A percentile compares a stretch with the other conserved stretches of the same genome.
These are phyloP conservation scores for Crotalus viridis DNA, from an alignment of 2,113 vertebrate genomes.

Conservation along the genomic window DNA sequence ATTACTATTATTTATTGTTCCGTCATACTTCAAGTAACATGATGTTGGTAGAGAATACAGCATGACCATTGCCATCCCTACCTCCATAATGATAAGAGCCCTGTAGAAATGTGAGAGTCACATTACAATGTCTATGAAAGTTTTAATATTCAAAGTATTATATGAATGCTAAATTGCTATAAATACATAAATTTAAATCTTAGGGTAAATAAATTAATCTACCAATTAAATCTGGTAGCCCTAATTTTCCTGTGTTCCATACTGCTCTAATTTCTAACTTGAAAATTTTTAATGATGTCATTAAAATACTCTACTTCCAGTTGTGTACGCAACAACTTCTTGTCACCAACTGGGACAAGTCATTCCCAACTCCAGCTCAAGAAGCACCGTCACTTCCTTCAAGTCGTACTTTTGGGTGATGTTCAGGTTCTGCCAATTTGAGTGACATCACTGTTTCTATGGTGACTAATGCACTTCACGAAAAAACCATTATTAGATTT, in stretches of 20 bases:
- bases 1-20: background rate
- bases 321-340: background rate
- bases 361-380: background rate
- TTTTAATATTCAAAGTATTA: background rate
- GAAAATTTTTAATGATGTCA: background rate
- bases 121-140: background rate
- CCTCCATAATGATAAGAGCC: too few relatives aligned
- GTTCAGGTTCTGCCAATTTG: background rate
- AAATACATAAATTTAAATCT: background rate
- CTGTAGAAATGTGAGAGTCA: too few relatives aligned
- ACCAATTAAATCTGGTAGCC: background rate
- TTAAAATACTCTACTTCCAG: background rate
- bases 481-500: background rate
- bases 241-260: background rate
- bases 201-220: background rate
- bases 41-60: background rate
- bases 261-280: background rate
- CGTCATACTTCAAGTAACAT: background rate
- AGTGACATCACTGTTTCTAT: conserved; percentile 7
- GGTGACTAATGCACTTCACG: background rate
- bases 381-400: background rate
- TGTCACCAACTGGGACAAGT: conserved; percentile 1
- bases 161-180: background rate
- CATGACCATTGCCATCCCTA: too few relatives aligned
- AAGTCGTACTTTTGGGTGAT: background rate